These are phyloP conservation scores for Trachythela sp. DNA, from an alignment of 64 coral and sea anemone species.

Conservation along the genomic window DNA sequence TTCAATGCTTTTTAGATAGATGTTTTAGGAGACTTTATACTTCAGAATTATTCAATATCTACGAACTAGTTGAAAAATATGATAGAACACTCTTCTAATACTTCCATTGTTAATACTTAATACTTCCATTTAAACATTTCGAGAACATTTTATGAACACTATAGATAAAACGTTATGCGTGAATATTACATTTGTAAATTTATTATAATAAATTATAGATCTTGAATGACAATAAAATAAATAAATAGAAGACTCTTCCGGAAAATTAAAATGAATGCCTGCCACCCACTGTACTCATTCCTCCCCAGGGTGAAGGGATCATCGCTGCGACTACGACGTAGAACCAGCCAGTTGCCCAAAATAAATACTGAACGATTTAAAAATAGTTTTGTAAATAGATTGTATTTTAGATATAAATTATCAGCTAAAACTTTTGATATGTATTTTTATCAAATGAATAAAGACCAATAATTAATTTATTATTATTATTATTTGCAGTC, in stretches of 20 bases:
- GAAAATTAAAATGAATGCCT: not conserved
- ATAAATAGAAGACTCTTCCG: not conserved
- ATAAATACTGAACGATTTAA: not conserved
- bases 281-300: not conserved
- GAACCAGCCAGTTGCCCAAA: not conserved
- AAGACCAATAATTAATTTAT: not conserved
- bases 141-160: no score
- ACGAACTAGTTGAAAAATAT: not conserved
- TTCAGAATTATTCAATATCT: not conserved
- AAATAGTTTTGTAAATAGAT: not conserved
- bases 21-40: not conserved
- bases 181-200: no score
- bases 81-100: not conserved
- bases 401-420: not conserved
- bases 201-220: no score
- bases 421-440: not conserved
- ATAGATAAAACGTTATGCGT: no score
- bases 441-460: conserved; percentile 4
- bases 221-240: no score
- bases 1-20: not conserved
- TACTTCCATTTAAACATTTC: no score
- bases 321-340: not conserved
- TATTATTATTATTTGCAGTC: no score
- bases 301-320: not conserved
- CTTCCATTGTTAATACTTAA: no score